These are phyloP conservation scores for Aspidiotus destructor DNA, from an alignment of 2,888 invertebrate species.

Conservation along the genomic window DNA sequence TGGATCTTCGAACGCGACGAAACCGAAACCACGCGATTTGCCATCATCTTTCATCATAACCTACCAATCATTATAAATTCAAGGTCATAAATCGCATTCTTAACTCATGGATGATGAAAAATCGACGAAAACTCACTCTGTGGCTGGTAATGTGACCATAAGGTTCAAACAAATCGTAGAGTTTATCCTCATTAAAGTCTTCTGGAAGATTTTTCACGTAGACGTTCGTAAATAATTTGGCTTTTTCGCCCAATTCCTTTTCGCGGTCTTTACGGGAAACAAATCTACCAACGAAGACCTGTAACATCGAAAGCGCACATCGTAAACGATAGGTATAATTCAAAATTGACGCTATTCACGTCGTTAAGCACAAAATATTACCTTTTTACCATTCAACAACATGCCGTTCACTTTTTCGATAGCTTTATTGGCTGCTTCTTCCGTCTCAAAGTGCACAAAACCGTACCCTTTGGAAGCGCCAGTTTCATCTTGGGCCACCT, in stretches of 20 bases:
- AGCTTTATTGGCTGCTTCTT: slow-evolving; percentile 93
- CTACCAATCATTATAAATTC: slow-evolving; percentile 35
- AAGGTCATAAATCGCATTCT: too few relatives aligned
- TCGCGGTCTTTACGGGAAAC: slow-evolving; percentile 96
- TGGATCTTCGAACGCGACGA: slow-evolving; percentile 95
- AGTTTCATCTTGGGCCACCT: slow-evolving; percentile 82
- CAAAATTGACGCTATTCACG: too few relatives aligned
- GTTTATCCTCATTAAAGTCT: slow-evolving; percentile 79
- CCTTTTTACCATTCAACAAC: slow-evolving; percentile 97
- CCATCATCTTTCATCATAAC: slow-evolving; percentile 86
- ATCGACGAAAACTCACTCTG: slow-evolving; percentile 50
- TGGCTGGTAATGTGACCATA: slow-evolving; percentile 88
- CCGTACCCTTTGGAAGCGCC: slow-evolving; percentile 94
- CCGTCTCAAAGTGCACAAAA: slow-evolving; percentile 97
- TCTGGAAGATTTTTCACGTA: slow-evolving; percentile 99
- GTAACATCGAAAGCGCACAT: too few relatives aligned
- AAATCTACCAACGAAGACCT: slow-evolving; percentile 87
- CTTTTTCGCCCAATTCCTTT: slow-evolving; percentile 94
- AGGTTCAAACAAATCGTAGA: slow-evolving; percentile 81
- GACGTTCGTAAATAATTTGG: slow-evolving; percentile 93
- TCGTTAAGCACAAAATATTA: slow-evolving; percentile 36
- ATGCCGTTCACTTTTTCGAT: slow-evolving; percentile 98
- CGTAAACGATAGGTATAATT: too few relatives aligned
- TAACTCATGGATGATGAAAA: too few relatives aligned
- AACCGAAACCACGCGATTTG: slow-evolving; percentile 95